phyloP scores from a whole-genome alignment of 1,140 invertebrate species.

The Lanistes nyassanus region DNA sequence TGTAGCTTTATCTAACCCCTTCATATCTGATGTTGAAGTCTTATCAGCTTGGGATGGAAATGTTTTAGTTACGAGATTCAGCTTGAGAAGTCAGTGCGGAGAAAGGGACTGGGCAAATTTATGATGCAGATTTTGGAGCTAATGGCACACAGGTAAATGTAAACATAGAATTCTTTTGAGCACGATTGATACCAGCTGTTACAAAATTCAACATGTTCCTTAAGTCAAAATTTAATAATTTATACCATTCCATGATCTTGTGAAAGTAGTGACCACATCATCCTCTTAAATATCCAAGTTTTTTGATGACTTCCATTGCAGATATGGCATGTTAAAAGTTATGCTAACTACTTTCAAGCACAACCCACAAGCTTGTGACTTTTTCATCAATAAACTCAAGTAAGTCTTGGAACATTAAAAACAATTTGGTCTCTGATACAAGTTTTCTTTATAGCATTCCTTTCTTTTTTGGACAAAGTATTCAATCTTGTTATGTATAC shows the following conservation, averaged over 20 bases:
- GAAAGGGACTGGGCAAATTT: slow-evolving; percentile 83
- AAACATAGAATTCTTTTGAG: neutral
- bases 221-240: too few relatives aligned
- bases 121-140: slow-evolving; percentile 81
- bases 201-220: neutral
- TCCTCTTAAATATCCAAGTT: neutral
- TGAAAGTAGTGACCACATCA: neutral
- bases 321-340: slow-evolving; percentile 80
- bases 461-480: too few relatives aligned
- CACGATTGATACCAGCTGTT: neutral
- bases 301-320: slow-evolving; percentile 51
- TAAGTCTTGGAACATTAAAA: slow-evolving; percentile 61
- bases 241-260: too few relatives aligned
- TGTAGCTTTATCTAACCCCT: neutral
- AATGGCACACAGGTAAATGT: slow-evolving; percentile 72
- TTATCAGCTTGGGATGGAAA: neutral
- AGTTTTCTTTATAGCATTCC: too few relatives aligned
- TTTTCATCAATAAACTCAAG: slow-evolving; percentile 78
- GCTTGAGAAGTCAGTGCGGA: slow-evolving; percentile 73
- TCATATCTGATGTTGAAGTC: too few relatives aligned
- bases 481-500: too few relatives aligned
- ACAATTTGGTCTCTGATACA: too few relatives aligned
- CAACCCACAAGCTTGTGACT: slow-evolving; percentile 75
- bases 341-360: slow-evolving; percentile 84
- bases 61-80: slow-evolving; percentile 83